Evolutionary conservation across 1,140 invertebrate species (phyloP), one percentile per base, ranked within the genome.

Genomic region (Lepidurus arcticus): DNA sequence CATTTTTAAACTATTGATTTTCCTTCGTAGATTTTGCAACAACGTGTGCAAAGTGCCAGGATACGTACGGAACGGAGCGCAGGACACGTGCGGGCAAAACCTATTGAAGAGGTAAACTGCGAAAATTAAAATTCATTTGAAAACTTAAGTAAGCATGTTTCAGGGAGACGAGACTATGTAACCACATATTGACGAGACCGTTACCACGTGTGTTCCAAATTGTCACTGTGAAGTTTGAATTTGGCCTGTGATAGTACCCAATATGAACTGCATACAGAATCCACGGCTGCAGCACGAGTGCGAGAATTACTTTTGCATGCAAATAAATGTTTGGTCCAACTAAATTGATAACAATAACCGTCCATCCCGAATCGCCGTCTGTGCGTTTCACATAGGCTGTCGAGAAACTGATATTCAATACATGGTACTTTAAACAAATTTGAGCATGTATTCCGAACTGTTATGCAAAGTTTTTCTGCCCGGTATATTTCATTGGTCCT

Each of bases 31-130:
- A 73, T 44, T 75, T 26, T 78, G 42, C 73, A 44, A n/a, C 44
- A 75, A 34, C 78, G 78, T n/a, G 78, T 45, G 43, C 78, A 78
- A 74, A 78, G 78, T 26, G 78, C 78, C 44, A 42, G 78, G 44
- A 73, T 78, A 45, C 44, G 73, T 9, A 78, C 73, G 26, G 73
- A 73, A n/a, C 74, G 75, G 75, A 73, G 73, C 44, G 65, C 78
- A 44, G 44, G 78, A 16, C 73, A 45, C 24, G 34, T 53, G 26
- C 76, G 24, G 21, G 45, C 65, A 34, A 65, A 45, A 42, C 76
- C 76, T 5, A 76, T 76, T 24, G 44, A 45, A 45, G 65, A 76
- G 34, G 44, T 53, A 53, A 53, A 47, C 42, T 10, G 5, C 34
- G 74, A 42, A 42, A n/a, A 26, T 43, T 34, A 34, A 34, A 65